Conservation (phyloP, 1,140 invertebrate genomes). For the Belonocnema kinseyi region DNA sequence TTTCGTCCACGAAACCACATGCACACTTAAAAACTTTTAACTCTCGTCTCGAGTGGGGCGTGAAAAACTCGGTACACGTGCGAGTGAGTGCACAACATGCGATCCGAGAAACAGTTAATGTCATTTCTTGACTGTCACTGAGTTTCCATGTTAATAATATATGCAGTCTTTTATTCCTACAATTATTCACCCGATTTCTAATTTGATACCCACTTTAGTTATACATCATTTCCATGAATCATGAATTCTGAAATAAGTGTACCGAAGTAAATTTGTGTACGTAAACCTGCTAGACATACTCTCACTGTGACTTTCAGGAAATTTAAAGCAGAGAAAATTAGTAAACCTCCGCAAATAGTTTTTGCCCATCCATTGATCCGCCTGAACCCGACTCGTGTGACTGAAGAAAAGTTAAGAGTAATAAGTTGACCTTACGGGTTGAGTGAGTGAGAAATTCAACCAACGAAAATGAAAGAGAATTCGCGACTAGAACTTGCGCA, state of each 20-base stretch:
- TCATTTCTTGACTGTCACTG: conserved; percentile 14
- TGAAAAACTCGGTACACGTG: conserved; percentile 52
- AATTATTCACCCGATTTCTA: not conserved
- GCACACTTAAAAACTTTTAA: conserved; percentile 50
- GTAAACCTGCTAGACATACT: too few species aligned
- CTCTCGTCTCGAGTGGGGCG: conserved; percentile 50
- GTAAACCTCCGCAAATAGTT: not conserved
- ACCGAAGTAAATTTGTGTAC: not conserved
- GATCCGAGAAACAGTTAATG: not conserved
- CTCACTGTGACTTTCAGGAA: too few species aligned
- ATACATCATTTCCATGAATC: not conserved
- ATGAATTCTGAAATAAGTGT: not conserved
- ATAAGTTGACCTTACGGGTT: not conserved
- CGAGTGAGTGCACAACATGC: conserved; percentile 45
- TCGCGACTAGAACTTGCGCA: conserved; percentile 26
- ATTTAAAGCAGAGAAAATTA: not conserved
- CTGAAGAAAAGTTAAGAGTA: not conserved
- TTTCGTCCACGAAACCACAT: conserved; percentile 51
- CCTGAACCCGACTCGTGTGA: not conserved
- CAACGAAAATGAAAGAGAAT: conserved; percentile 11
- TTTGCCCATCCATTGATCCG: not conserved
- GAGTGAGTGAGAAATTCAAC: not conserved
- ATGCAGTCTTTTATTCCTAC: not conserved
- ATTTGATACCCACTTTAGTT: not conserved
- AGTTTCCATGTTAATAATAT: not conserved